These are phyloP conservation scores for Anticlea derivata DNA, from an alignment of 2,888 invertebrate species.

Conservation along the genomic window DNA sequence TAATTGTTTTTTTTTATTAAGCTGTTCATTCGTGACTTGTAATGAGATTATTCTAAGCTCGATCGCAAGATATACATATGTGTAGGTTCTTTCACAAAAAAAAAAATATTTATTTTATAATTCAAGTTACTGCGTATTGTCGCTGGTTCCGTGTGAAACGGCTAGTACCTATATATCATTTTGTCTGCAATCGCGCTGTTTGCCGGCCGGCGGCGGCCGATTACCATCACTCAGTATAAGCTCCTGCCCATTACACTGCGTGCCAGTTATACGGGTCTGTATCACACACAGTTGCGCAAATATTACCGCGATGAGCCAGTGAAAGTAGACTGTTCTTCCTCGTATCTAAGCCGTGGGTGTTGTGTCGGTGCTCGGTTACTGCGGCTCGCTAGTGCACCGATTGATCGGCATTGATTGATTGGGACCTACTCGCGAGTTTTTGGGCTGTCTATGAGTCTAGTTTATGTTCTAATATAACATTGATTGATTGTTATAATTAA, in stretches of 20 bases:
- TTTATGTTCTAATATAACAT: neutral
- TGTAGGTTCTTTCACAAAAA: too few relatives aligned
- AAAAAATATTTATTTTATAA: too few relatives aligned
- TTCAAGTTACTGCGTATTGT: too few relatives aligned
- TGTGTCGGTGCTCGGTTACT: neutral
- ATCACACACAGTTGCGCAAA: neutral
- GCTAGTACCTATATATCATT: neutral
- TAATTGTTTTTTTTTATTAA: too few relatives aligned
- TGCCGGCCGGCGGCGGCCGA: neutral
- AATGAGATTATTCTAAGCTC: too few relatives aligned
- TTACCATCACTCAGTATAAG: slow-evolving; percentile 8
- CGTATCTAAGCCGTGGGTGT: neutral
- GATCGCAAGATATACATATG: too few relatives aligned
- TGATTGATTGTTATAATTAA: too few relatives aligned
- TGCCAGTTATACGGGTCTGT: neutral
- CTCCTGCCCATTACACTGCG: slow-evolving; percentile 2
- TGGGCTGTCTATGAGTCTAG: too few relatives aligned
- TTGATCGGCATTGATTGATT: neutral
- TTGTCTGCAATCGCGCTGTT: neutral
- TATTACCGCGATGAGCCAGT: neutral
- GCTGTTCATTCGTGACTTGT: too few relatives aligned
- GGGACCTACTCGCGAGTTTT: neutral
- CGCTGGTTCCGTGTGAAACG: neutral
- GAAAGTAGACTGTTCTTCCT: slow-evolving; percentile 3
- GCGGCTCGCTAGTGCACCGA: neutral